Percentiles rank a stretch among this genome's conserved stretches.
Evolutionary conservation across 2,113 vertebrate species (phyloP).

Genomic region (Psophia crepitans): DNA sequence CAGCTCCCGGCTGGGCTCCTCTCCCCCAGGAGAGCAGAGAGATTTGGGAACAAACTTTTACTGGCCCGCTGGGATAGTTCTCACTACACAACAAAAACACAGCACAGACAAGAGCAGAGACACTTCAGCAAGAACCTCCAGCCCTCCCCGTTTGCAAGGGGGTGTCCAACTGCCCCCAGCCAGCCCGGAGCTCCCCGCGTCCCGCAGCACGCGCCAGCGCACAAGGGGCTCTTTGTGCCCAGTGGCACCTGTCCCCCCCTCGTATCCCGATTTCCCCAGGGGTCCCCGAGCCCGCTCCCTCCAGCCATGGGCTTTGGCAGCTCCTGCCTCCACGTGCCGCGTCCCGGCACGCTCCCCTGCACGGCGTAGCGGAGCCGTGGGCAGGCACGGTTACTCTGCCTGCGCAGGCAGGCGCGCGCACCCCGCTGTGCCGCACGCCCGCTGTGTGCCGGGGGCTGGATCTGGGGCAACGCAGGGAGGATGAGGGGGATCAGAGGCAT

Average conservation of each 20-base stretch:
- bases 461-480: neutral
- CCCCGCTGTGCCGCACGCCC: neutral
- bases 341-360: neutral
- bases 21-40: neutral
- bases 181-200: neutral
- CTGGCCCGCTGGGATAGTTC: neutral
- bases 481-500: neutral
- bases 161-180: neutral
- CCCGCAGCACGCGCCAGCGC: neutral
- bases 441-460: neutral
- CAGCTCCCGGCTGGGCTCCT: fast-evolving
- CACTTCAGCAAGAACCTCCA: neutral
- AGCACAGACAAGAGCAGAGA: neutral
- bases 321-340: conserved; percentile 25
- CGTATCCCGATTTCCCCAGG: neutral
- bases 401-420: neutral
- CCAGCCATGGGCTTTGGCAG: conserved; percentile 29
- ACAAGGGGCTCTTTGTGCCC: conserved; percentile 67
- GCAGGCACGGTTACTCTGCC: conserved; percentile 46
- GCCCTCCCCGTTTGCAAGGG: neutral
- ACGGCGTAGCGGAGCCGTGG: neutral
- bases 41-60: neutral
- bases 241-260: conserved; percentile 64
- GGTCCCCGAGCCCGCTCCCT: neutral
- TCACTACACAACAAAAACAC: neutral